These are phyloP conservation scores for Amphipoea lucens DNA, from an alignment of 2,888 invertebrate species.

Conservation along the genomic window DNA sequence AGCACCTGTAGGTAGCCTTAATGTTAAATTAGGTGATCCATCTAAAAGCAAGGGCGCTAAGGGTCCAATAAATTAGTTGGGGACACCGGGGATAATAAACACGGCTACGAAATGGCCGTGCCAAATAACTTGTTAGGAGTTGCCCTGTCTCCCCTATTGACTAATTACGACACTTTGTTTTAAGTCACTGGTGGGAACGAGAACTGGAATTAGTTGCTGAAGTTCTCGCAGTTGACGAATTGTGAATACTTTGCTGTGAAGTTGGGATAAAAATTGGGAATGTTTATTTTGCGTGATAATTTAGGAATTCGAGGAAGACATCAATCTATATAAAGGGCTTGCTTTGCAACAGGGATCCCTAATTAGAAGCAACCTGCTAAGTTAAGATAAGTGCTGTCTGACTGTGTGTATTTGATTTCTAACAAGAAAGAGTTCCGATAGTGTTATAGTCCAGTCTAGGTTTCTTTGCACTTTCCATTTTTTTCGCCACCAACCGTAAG, in stretches of 20 bases:
- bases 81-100: conserved; percentile 89
- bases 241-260: conserved; percentile 33
- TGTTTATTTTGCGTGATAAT: conserved; percentile 40
- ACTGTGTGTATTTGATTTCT: neutral
- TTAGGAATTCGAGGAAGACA: neutral
- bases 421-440: neutral
- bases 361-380: neutral
- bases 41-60: conserved; percentile 86
- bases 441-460: neutral
- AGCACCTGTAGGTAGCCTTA: conserved; percentile 79
- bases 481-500: neutral
- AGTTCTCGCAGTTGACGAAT: conserved; percentile 64
- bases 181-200: conserved; percentile 66
- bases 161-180: conserved; percentile 87
- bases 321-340: neutral
- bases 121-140: conserved; percentile 87
- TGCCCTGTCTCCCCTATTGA: conserved; percentile 85
- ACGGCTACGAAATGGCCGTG: conserved; percentile 83
- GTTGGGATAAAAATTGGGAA: conserved; percentile 24
- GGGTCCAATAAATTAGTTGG: conserved; percentile 88
- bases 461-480: neutral
- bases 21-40: conserved; percentile 89
- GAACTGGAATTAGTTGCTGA: conserved; percentile 54
- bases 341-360: neutral
- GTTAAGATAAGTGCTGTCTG: neutral